phyloP scores from a whole-genome alignment of 2,113 vertebrate genomes.

The Hemicordylus capensis region DNA sequence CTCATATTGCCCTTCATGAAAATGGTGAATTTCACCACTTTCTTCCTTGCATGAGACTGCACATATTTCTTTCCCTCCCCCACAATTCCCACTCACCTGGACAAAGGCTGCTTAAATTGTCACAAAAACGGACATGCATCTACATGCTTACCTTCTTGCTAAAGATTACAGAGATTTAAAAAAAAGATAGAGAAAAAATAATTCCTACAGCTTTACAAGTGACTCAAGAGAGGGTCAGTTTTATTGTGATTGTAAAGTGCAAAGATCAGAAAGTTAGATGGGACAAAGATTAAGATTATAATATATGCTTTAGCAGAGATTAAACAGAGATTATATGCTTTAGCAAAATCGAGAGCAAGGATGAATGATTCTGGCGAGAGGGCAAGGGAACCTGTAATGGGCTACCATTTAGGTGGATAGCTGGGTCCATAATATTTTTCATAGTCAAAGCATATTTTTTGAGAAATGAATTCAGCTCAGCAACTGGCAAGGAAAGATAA shows the following conservation, averaged over 20 bases:
- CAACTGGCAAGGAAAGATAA: background rate
- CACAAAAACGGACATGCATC: constrained; percentile 5
- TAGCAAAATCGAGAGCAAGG: background rate
- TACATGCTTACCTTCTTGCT: background rate
- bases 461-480: background rate
- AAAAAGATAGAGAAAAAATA: background rate
- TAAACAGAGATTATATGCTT: too few species aligned
- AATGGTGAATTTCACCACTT: too few species aligned
- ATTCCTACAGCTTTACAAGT: background rate
- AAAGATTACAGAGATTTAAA: background rate
- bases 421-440: background rate
- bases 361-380: background rate
- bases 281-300: background rate
- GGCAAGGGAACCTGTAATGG: background rate
- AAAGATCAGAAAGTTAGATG: background rate
- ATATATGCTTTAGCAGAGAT: background rate
- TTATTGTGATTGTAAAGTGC: constrained; percentile 3
- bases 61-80: background rate
- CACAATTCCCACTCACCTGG: background rate
- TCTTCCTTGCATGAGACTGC: background rate
- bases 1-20: too few species aligned
- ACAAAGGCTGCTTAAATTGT: background rate
- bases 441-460: background rate
- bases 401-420: background rate
- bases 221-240: constrained; percentile 7